Base-by-base conservation (phyloP, 1,140 invertebrate genomes). In the Micrasema minimum region DNA sequence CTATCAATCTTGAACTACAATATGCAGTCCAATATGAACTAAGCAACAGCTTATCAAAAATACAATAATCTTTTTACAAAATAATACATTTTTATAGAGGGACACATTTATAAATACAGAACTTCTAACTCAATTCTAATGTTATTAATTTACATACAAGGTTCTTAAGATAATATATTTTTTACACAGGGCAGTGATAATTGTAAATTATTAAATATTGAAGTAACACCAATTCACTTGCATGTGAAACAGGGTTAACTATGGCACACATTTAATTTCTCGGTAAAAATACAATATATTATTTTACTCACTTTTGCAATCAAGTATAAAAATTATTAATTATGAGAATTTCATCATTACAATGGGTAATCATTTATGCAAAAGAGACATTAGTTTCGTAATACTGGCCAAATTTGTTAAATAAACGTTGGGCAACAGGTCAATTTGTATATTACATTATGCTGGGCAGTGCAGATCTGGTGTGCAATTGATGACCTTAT, bases 1-100 rank as follows among this genome's bases (percentile, higher is more conserved):
- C 9, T 37, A 45, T 70, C 23, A 66, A 14, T 4, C 37, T 22
- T n/a, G 72, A 65, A 74, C 72, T 70, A 74, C 72, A 74, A 74
- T 74, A 74, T 74, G 72, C 68, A 74, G 64, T 70, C 69, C 72
- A 37, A 46, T 14, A 64, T 46, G 23, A 64, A 26, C 41, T 51
- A 38, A 26, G n/a, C 18, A 38, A n/a, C 45, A 37, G 10, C 9
- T 45, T 31, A 31, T 31, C 7, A 50, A 62, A 12, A 38, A 46
- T 70, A 16, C 55, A 70, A 57, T 55, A 46, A 46, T 38, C 38
- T 51, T 43, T 65, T 65, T 65, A 71, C 62, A 71, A 64, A 65
- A 65, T 62, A 65, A 45, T 55, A 65, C 46, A 59, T 16, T 48
- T 7, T 61, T 35, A 51, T 45, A 61, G 18, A 64, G n/a, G 26